These are phyloP conservation scores for Blastobasis lacticolella DNA, from an alignment of 2,888 invertebrate species.

Conservation along the genomic window DNA sequence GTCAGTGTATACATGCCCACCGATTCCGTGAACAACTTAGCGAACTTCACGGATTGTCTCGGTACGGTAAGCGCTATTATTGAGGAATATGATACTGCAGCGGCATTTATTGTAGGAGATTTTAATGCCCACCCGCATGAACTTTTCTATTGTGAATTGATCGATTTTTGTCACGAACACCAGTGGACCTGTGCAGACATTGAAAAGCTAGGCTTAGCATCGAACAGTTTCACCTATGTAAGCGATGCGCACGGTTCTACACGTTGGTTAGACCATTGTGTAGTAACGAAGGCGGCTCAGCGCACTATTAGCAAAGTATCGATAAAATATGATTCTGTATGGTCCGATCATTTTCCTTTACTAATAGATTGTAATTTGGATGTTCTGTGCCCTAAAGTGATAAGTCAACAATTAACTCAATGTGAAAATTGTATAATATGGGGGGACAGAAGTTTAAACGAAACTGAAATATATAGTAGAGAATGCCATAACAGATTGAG, in stretches of 20 bases:
- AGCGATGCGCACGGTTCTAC: not conserved
- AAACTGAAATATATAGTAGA: not conserved
- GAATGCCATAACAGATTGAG: not conserved
- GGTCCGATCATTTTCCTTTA: too few relatives aligned
- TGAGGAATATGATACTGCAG: not conserved
- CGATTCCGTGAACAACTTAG: not conserved
- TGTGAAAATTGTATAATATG: not conserved
- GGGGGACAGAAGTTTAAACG: not conserved
- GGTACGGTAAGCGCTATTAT: not conserved
- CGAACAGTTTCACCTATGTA: conserved; percentile 1
- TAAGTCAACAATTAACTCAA: too few relatives aligned
- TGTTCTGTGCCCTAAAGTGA: too few relatives aligned
- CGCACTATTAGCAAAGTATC: too few relatives aligned
- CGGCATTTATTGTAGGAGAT: not conserved
- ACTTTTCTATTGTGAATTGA: conserved; percentile 4
- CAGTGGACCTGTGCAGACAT: conserved; percentile 5
- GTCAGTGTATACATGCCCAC: conserved; percentile 3
- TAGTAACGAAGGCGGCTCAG: too few relatives aligned
- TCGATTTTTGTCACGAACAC: conserved; percentile 3
- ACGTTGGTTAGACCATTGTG: too few relatives aligned
- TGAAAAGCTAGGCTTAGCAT: conserved; percentile 2
- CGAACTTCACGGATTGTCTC: conserved; percentile 2
- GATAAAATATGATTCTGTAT: too few relatives aligned
- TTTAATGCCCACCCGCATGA: conserved; percentile 3
- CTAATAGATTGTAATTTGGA: too few relatives aligned